Percentiles rank a stretch among this genome's conserved stretches.
Conservation (phyloP, 2,797 vertebrate species). For the Pantherophis vulpinus region DNA sequence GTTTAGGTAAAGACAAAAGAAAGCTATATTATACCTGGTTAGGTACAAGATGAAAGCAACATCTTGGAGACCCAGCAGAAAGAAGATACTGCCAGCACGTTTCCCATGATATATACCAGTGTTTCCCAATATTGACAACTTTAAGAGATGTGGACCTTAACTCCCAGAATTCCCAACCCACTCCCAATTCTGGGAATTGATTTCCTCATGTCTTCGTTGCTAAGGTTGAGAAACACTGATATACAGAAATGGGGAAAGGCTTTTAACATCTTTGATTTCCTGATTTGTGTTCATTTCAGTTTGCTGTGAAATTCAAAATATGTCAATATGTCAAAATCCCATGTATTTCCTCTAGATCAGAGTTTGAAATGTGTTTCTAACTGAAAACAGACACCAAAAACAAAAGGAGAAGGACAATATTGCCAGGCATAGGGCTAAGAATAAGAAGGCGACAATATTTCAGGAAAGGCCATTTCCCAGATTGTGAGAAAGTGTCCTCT, state of each 20-base stretch:
- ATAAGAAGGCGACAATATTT: not conserved
- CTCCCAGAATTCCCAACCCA: not conserved
- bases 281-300: not conserved
- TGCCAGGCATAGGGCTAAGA: not conserved
- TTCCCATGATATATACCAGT: not conserved
- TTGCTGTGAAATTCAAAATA: not conserved
- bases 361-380: not conserved
- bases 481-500: not conserved
- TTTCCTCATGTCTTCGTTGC: not conserved
- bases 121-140: not conserved
- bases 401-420: not conserved
- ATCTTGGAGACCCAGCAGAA: not conserved
- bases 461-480: not conserved
- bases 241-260: not conserved
- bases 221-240: not conserved
- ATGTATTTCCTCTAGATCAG: not conserved
- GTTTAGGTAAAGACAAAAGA: not conserved
- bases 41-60: not conserved
- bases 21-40: not conserved
- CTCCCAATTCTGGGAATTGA: not conserved
- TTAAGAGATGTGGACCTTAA: not conserved
- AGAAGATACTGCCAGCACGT: not conserved
- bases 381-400: not conserved
- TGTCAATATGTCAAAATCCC: not conserved
- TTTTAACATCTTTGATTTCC: not conserved